These are phyloP conservation scores for Tenthredo notha DNA, from an alignment of 2,888 invertebrate genomes.

Conservation along the genomic window DNA sequence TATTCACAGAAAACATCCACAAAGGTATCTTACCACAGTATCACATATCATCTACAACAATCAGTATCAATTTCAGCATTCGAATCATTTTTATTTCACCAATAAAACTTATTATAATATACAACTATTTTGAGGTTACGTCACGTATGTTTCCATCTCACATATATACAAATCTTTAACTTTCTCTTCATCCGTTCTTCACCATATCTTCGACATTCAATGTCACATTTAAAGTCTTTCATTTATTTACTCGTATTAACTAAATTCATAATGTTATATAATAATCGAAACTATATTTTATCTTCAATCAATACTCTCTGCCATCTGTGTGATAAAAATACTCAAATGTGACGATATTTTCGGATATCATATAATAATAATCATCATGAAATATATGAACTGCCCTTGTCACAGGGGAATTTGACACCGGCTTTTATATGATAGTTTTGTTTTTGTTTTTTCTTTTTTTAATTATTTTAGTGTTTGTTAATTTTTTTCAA, in stretches of 20 bases:
- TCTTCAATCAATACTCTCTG: neutral
- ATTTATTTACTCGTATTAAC: neutral
- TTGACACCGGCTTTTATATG: neutral
- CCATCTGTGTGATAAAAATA: slow-evolving; percentile 8
- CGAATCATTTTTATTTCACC: neutral
- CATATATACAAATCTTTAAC: neutral
- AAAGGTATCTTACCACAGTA: slow-evolving; percentile 78
- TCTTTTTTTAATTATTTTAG: neutral
- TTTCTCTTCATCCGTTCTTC: neutral
- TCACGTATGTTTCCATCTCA: slow-evolving; percentile 43
- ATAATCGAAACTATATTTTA: neutral
- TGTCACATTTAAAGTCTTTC: neutral
- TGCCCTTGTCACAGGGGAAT: neutral
- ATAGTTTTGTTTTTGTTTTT: neutral
- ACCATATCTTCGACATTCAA: neutral
- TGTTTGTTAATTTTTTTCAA: neutral
- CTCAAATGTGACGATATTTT: neutral
- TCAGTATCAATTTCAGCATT: neutral
- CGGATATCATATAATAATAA: neutral
- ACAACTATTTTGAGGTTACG: slow-evolving; percentile 60
- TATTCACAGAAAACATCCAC: slow-evolving; percentile 82
- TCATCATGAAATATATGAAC: neutral
- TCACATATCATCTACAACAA: slow-evolving; percentile 16
- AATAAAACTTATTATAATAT: slow-evolving; percentile 6
- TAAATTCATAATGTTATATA: neutral